Base-by-base conservation (phyloP, 2,888 invertebrate genomes). In the Sminthurinus aureus region DNA sequence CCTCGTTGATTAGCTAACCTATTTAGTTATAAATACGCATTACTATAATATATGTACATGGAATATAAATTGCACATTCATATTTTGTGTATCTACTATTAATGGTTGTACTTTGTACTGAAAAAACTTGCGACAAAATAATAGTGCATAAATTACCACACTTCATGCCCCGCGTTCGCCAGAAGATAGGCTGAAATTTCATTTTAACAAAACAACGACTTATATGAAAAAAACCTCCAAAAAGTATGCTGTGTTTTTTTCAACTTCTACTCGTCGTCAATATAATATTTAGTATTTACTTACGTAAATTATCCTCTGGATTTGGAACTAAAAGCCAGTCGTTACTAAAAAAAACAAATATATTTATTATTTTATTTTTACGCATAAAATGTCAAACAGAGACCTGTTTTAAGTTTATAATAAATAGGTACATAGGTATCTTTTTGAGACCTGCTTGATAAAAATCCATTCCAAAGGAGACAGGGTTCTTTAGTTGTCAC, bases 141-240 rank as follows among this genome's bases (percentile, higher is more conserved):
- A 91, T 92, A 26, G 92, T 92, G n/a, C 92, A 89, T 74, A 90
- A 89, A 87, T 92, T 92, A 0, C 91, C 92, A 84, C 0, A 84
- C 84, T 22, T 84, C 84, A 24, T 84, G 81, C 6, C 52, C 69
- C 6, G 20, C 81, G n/a, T 84, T 66, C 11, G 69, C 38, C 13
- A 81, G 66, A 22, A 75, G 20, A n/a, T 73, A 51, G 2, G 52
- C 83, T 85, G 24, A 26, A 73, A 22, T 20, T 1, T 13, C 26
- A 73, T 26, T 73, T 26, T 15, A 4, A 38, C 22, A 24, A 15
- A 69, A 22, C 20, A 69, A 69, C n/a, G n/a, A n/a, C n/a, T n/a
- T n/a, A n/a, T n/a, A 22, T 12, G 18, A 69, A 13, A 24, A 20
- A 24, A 24, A n/a, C n/a, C 11, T 8, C 2, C 3, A 22, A 8